Percentiles rank a stretch among this genome's conserved stretches.
These are phyloP conservation scores for Micrasema minimum DNA, from an alignment of 1,140 invertebrate genomes.

Conservation along the genomic window DNA sequence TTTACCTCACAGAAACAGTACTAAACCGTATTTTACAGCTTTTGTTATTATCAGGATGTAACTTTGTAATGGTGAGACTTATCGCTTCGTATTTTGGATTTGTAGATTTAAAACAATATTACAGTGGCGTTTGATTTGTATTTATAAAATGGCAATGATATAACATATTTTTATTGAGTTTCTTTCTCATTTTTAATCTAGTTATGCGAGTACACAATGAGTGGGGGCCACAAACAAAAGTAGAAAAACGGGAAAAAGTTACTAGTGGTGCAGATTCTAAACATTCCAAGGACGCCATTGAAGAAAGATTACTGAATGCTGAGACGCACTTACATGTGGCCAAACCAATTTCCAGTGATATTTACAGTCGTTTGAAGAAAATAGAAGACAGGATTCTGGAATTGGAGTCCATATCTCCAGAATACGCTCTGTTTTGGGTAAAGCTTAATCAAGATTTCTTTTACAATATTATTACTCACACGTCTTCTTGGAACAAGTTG, in stretches of 20 bases:
- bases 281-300: slow-evolving; percentile 60
- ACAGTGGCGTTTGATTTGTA: too few species aligned
- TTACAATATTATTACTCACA: too few species aligned
- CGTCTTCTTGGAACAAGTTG: too few species aligned
- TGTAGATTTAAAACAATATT: too few species aligned
- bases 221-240: slow-evolving; percentile 70
- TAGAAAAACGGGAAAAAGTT: slow-evolving; percentile 55
- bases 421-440: slow-evolving; percentile 75
- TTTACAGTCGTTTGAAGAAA: slow-evolving; percentile 72
- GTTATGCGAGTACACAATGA: slow-evolving; percentile 68
- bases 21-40: too few species aligned
- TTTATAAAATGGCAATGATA: too few species aligned
- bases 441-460: slow-evolving; percentile 49
- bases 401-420: slow-evolving; percentile 76
- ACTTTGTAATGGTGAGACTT: too few species aligned
- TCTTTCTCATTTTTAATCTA: slow-evolving; percentile 24
- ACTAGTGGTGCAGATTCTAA: slow-evolving; percentile 35
- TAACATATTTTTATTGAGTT: too few species aligned
- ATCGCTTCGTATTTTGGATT: too few species aligned
- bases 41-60: too few species aligned
- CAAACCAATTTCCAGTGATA: slow-evolving; percentile 67
- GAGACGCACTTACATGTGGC: slow-evolving; percentile 69
- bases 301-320: slow-evolving; percentile 69
- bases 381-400: slow-evolving; percentile 74
- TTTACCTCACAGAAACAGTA: too few species aligned